Percentiles rank a stretch among this genome's conserved stretches.
Evolutionary conservation across 2,797 vertebrate genomes (phyloP).

Genomic region (Zenarchopterus dispar): DNA sequence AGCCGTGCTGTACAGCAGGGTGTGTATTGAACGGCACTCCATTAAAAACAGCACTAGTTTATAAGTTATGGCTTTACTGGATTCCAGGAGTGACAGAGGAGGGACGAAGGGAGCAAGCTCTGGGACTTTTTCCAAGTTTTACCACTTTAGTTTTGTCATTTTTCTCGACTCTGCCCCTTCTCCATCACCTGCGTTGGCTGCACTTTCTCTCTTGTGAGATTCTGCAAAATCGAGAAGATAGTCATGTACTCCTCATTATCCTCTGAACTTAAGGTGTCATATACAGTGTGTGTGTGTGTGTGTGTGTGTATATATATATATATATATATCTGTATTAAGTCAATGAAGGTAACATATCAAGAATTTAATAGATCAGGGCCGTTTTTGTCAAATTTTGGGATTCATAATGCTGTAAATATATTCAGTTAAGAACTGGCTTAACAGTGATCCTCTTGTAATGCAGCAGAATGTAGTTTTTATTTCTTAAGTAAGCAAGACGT

Average conservation of each 20-base stretch:
- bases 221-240: too few relatives aligned
- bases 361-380: too few relatives aligned
- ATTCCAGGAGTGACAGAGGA: conserved; percentile 35
- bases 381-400: too few relatives aligned
- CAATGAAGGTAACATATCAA: too few relatives aligned
- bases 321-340: too few relatives aligned
- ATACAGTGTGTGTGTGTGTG: too few relatives aligned
- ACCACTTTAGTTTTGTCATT: conserved; percentile 22
- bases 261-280: too few relatives aligned
- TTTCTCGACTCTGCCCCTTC: neutral
- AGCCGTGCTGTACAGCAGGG: conserved; percentile 18
- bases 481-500: neutral
- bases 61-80: conserved; percentile 62
- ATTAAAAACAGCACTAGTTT: conserved; percentile 69
- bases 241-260: too few relatives aligned
- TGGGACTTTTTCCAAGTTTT: conserved; percentile 22
- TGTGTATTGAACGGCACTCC: conserved; percentile 59
- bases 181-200: neutral
- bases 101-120: conserved; percentile 16
- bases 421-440: too few relatives aligned
- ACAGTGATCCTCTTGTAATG: neutral
- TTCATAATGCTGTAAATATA: too few relatives aligned
- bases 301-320: too few relatives aligned
- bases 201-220: neutral
- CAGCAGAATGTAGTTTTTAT: neutral